These are phyloP conservation scores for Montipora cactus DNA, from an alignment of 64 coral and sea anemone genomes.

Conservation along the genomic window DNA sequence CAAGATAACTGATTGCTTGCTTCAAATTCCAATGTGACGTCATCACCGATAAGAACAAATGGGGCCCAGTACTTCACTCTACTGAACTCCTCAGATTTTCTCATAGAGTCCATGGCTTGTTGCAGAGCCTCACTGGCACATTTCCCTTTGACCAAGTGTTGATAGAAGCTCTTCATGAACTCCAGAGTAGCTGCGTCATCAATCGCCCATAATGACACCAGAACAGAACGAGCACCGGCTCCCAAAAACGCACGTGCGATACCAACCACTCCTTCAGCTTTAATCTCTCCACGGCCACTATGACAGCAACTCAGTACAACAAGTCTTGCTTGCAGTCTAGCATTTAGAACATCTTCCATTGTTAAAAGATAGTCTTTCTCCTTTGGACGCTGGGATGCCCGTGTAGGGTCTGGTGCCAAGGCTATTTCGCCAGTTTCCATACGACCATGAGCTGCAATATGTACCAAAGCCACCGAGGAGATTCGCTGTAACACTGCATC, in stretches of 20 bases:
- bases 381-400: neutral
- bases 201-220: constrained; percentile 38
- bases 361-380: constrained; percentile 31
- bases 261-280: constrained; percentile 46
- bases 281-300: constrained; percentile 35
- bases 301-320: constrained; percentile 46
- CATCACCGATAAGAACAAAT: constrained; percentile 36
- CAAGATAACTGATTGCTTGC: neutral
- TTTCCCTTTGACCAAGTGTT: constrained; percentile 26
- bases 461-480: neutral
- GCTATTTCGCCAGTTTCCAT: neutral
- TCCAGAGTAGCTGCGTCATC: constrained; percentile 3
- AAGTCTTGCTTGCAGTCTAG: constrained; percentile 1
- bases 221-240: constrained; percentile 14
- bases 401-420: neutral
- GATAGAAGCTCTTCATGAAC: constrained; percentile 35
- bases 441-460: neutral
- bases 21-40: constrained; percentile 18
- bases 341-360: neutral
- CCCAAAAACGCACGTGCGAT: neutral
- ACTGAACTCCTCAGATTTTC: neutral
- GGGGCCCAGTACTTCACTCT: constrained; percentile 33
- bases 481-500: neutral
- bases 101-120: constrained; percentile 36
- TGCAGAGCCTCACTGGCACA: constrained; percentile 20